These are phyloP conservation scores for Aporophyla nigra DNA, from an alignment of 2,888 invertebrate genomes.

Conservation along the genomic window DNA sequence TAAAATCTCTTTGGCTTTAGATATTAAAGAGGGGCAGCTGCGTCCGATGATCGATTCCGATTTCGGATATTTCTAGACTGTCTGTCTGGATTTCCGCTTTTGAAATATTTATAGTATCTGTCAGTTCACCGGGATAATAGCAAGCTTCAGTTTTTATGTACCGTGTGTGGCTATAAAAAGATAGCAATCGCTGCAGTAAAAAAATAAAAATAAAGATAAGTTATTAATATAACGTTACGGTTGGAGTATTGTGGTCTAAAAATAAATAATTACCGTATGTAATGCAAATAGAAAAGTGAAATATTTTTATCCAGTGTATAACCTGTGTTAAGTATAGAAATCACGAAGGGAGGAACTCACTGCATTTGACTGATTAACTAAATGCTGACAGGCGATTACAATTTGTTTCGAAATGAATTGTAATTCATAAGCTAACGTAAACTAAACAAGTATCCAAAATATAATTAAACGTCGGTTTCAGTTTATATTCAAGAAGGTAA, in stretches of 20 bases:
- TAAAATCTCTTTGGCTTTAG: slow-evolving; percentile 42
- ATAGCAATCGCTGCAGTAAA: slow-evolving; percentile 27
- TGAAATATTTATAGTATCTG: slow-evolving; percentile 37
- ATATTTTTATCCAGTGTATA: slow-evolving; percentile 11
- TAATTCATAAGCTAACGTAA: neutral
- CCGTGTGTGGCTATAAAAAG: slow-evolving; percentile 35
- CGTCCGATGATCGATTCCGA: slow-evolving; percentile 34
- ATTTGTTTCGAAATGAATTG: neutral
- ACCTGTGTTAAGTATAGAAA: slow-evolving; percentile 24
- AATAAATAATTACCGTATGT: slow-evolving; percentile 22
- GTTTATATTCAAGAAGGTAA: neutral
- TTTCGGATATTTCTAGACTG: slow-evolving; percentile 33
- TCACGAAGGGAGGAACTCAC: slow-evolving; percentile 13
- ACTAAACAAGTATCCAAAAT: slow-evolving; percentile 1
- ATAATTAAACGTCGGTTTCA: neutral
- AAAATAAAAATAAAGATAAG: slow-evolving; percentile 29
- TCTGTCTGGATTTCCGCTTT: slow-evolving; percentile 31
- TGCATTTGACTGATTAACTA: neutral
- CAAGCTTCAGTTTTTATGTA: slow-evolving; percentile 11
- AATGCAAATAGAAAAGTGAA: slow-evolving; percentile 24
- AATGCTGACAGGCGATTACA: neutral
- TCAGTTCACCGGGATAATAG: slow-evolving; percentile 21
- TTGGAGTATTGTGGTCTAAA: slow-evolving; percentile 25
- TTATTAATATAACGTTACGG: slow-evolving; percentile 29
- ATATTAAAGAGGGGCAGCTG: slow-evolving; percentile 29